Conservation (phyloP, 2,888 invertebrate species). For the Harpalus rubripes region DNA sequence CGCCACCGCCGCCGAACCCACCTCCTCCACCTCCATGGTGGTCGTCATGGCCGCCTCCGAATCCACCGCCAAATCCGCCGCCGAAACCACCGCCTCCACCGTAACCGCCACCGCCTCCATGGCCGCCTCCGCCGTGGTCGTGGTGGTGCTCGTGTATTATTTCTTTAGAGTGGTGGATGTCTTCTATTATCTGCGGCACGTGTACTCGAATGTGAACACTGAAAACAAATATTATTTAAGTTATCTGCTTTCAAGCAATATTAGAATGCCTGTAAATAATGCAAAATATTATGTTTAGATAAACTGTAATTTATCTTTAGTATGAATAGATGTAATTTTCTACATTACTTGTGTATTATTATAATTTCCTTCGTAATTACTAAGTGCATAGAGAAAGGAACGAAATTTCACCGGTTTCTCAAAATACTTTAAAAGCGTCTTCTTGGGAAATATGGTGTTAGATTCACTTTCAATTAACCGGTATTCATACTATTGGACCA, state of each 20-base stretch:
- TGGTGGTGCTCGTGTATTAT: conserved; percentile 72
- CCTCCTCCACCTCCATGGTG: conserved; percentile 66
- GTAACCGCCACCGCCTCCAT: conserved; percentile 56
- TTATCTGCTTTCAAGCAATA: not conserved
- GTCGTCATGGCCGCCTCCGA: conserved; percentile 67
- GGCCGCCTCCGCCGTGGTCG: conserved; percentile 70
- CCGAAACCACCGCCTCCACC: conserved; percentile 67
- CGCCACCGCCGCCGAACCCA: conserved; percentile 63
- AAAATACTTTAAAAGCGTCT: too few relatives aligned
- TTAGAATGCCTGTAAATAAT: too few relatives aligned
- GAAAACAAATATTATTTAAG: conserved; percentile 71
- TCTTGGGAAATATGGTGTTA: too few relatives aligned
- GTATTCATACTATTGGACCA: too few relatives aligned
- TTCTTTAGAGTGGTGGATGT: conserved; percentile 77
- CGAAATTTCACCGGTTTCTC: too few relatives aligned
- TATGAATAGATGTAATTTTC: too few relatives aligned
- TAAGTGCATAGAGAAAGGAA: too few relatives aligned
- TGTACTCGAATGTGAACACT: conserved; percentile 81
- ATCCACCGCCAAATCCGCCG: conserved; percentile 62
- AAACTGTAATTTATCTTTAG: too few relatives aligned
- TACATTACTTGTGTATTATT: too few relatives aligned
- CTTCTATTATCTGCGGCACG: conserved; percentile 79
- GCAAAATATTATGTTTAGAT: too few relatives aligned
- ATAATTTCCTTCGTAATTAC: too few relatives aligned
- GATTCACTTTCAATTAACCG: too few relatives aligned